These are phyloP conservation scores for Gopherus evgoodei DNA, from an alignment of 2,113 vertebrate genomes.

Conservation along the genomic window DNA sequence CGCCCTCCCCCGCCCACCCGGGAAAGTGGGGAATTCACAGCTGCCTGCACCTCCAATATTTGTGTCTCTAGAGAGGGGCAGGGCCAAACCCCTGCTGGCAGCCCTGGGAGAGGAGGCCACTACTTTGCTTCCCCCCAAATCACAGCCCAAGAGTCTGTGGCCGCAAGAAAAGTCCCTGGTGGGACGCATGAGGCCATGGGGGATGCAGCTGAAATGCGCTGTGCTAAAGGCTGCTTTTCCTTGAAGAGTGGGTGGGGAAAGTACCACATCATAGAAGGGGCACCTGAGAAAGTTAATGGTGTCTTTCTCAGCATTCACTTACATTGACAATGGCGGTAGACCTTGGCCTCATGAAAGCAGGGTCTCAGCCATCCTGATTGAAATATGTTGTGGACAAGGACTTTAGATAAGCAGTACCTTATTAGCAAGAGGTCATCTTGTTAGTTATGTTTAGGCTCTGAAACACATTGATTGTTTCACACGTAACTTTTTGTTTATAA, in stretches of 20 bases:
- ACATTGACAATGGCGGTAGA: neutral
- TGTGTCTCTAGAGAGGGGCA: too few species aligned
- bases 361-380: neutral
- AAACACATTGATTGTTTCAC: neutral
- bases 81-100: too few species aligned
- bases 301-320: neutral
- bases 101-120: too few species aligned
- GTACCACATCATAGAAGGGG: neutral
- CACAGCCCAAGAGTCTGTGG: too few species aligned
- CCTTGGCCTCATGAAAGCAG: neutral
- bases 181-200: too few species aligned
- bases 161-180: too few species aligned
- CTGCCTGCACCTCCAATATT: too few species aligned
- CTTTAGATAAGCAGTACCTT: neutral
- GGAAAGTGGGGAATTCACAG: too few species aligned
- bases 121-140: too few species aligned
- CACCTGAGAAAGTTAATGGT: neutral
- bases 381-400: neutral
- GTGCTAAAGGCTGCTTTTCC: neutral
- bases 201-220: too few species aligned
- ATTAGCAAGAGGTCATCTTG: neutral
- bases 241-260: neutral
- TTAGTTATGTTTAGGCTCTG: neutral
- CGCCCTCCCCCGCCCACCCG: too few species aligned
- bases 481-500: neutral